Base-by-base conservation (phyloP, 2,797 vertebrate genomes). In the Champsocephalus gunnari region DNA sequence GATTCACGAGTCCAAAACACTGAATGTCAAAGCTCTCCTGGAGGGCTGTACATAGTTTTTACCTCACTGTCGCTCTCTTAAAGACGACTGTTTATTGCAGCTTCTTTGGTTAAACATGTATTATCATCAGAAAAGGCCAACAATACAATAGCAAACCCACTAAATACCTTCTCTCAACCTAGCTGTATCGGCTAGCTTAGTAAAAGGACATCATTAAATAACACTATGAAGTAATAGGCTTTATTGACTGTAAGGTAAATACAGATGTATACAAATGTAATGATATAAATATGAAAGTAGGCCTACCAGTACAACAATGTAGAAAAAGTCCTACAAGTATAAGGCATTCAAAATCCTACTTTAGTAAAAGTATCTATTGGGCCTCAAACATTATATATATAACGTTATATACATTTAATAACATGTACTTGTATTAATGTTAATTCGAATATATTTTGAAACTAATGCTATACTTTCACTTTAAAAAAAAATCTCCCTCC, bases 1-100 rank as follows among this genome's bases (percentile, higher is more conserved):
- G 83, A 89, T 83, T 86, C 78, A 88, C 13, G 12, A 80, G 73
- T 24, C 59, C 64, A 76, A 81, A 70, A 71, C 51, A 79, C 51
- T 65, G 61, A 65, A 47, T 70, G 77, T 73, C 43, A 50, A 3
- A 62, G 73, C 64, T 49, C 16, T 61, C 12, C 12, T 16, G 9
- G 28, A 59, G 69, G 71, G 9, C 6, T 1, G 12, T 47, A 28
- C 49, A 51, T 51, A 70, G 41, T 64, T 86, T 38, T 61, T 3
- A 79, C 17, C 21, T 61, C 38, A 6, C 68, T 2, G 17, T 56
- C 28, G 9, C 9, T n/a, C 28, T 56, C 43, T 44, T 50, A 5
- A 66, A 28, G 24, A 32, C 9, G 1, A 12, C n/a, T 50, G 8
- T 17, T 62, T 48, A 68, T 32, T 58, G 16, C 32, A 61, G 32